Conservation (phyloP, 1,140 invertebrate species). For the Leptinotarsa texana region DNA sequence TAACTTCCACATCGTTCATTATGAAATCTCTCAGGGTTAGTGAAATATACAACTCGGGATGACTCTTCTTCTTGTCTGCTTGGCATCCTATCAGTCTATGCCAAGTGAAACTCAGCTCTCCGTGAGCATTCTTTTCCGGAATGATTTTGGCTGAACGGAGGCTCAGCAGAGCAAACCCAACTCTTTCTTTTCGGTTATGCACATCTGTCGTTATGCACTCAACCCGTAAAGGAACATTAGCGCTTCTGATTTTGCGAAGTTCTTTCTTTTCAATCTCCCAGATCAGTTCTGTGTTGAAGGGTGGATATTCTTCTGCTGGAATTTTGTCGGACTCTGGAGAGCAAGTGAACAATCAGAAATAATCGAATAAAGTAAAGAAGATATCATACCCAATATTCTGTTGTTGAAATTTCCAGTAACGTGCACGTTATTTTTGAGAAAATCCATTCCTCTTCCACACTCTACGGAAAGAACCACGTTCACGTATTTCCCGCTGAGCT, state of each 20-base stretch:
- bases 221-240: constrained; percentile 58
- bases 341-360: background rate
- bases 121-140: constrained; percentile 31
- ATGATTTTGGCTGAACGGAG: constrained; percentile 59
- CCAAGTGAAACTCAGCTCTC: constrained; percentile 54
- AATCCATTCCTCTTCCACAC: constrained; percentile 60
- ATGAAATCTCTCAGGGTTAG: constrained; percentile 57
- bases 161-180: constrained; percentile 60
- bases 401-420: constrained; percentile 59
- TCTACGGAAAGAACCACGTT: constrained; percentile 60
- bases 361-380: background rate
- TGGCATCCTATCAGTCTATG: constrained; percentile 58
- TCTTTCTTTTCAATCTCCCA: constrained; percentile 60
- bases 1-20: constrained; percentile 30
- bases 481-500: constrained; percentile 54
- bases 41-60: constrained; percentile 59
- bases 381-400: constrained; percentile 49
- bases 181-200: constrained; percentile 54
- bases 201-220: constrained; percentile 58
- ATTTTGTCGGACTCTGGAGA: constrained; percentile 56
- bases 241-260: constrained; percentile 58
- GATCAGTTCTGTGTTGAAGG: constrained; percentile 57
- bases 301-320: constrained; percentile 52
- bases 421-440: constrained; percentile 55
- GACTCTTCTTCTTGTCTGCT: constrained; percentile 55